These are phyloP conservation scores for Botia kubotai DNA, from an alignment of 2,797 vertebrate species.

Conservation along the genomic window DNA sequence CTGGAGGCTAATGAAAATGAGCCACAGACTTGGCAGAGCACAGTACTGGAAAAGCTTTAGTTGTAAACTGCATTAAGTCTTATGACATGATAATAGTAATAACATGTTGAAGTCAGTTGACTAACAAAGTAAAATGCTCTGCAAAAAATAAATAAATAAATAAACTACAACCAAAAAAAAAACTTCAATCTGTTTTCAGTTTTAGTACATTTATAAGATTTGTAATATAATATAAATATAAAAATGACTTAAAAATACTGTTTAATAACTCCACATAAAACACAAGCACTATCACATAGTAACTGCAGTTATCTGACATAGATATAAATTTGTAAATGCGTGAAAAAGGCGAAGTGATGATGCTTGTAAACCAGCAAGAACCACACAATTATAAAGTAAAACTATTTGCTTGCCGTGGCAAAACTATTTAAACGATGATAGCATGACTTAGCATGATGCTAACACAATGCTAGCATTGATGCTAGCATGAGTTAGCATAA, in stretches of 20 bases:
- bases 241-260: no score
- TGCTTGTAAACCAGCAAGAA: neutral
- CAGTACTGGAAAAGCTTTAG: neutral
- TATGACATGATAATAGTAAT: neutral
- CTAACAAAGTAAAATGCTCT: neutral
- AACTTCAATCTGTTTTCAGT: no score
- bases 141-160: neutral
- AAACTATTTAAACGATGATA: no score
- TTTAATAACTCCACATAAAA: no score
- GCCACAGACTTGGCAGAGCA: slow-evolving; percentile 6
- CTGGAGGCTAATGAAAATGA: neutral
- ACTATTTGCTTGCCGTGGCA: no score
- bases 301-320: no score
- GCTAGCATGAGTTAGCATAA: no score
- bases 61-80: slow-evolving; percentile 2
- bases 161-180: neutral
- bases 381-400: neutral
- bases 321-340: neutral
- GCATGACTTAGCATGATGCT: no score
- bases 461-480: no score
- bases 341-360: neutral
- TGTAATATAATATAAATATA: no score
- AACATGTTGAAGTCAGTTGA: neutral
- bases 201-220: no score
- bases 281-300: no score